A percentile compares a stretch with the other conserved stretches of the same genome.
These are phyloP conservation scores for Hystrix brachyura DNA, from an alignment of 2,113 vertebrate species.

Conservation along the genomic window DNA sequence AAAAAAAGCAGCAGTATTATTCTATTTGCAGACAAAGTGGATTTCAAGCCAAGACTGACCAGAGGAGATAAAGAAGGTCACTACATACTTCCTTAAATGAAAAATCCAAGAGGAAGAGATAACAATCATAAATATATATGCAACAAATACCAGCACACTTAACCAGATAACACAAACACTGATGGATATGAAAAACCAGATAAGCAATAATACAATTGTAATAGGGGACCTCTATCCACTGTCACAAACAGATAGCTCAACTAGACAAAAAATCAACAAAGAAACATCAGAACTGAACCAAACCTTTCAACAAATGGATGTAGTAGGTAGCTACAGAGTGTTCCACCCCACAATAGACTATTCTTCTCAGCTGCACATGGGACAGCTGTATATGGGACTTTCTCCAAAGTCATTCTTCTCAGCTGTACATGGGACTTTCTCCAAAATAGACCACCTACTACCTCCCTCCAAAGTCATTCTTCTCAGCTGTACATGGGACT, in stretches of 20 bases:
- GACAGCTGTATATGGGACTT: not conserved
- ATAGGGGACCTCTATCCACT: not conserved
- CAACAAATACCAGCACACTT: no score
- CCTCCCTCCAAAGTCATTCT: not conserved
- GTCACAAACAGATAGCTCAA: not conserved
- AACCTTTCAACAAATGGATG: not conserved
- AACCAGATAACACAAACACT: no score
- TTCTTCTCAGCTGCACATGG: not conserved
- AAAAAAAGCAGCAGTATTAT: no score
- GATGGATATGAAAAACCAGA: no score
- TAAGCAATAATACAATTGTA: no score
- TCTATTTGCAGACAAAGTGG: no score
- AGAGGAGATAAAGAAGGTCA: no score
- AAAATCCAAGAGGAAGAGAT: no score
- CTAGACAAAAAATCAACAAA: not conserved
- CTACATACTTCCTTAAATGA: no score
- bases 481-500: not conserved
- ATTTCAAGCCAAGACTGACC: no score
- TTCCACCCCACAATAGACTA: not conserved
- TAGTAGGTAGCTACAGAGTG: not conserved
- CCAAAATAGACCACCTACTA: not conserved
- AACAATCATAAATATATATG: no score
- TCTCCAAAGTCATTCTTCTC: not conserved
- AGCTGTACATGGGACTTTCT: not conserved
- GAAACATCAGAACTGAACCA: not conserved